Percentiles rank a stretch among this genome's conserved stretches.
These are phyloP conservation scores for Helicoverpa zea DNA, from an alignment of 1,140 invertebrate species.

Conservation along the genomic window DNA sequence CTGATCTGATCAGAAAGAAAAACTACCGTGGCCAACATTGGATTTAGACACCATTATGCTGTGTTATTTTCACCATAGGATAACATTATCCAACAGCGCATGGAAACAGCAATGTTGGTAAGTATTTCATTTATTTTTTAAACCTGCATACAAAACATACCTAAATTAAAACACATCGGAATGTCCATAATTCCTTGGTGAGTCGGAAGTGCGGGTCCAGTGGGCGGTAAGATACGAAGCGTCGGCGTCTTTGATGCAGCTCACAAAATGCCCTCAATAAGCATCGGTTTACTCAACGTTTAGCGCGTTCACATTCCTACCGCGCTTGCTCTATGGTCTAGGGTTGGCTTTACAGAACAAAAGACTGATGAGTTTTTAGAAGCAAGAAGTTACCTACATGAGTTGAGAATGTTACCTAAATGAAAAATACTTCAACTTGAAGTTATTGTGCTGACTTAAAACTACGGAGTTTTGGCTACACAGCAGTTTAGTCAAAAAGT, in stretches of 20 bases:
- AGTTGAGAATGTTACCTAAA: background rate
- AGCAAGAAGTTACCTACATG: too few species aligned
- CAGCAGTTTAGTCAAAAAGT: too few species aligned
- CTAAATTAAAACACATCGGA: background rate
- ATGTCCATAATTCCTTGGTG: slow-evolving; percentile 20
- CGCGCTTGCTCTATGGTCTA: slow-evolving; percentile 54
- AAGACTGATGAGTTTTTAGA: background rate
- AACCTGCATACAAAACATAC: background rate
- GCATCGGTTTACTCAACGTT: slow-evolving; percentile 75
- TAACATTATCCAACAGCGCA: too few species aligned
- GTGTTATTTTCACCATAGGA: too few species aligned
- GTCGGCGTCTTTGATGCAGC: slow-evolving; percentile 72
- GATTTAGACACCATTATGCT: too few species aligned
- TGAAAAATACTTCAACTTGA: background rate
- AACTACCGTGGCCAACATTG: too few species aligned
- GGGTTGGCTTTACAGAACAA: slow-evolving; percentile 37
- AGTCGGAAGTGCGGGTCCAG: slow-evolving; percentile 39
- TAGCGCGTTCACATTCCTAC: slow-evolving; percentile 76
- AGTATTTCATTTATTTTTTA: background rate
- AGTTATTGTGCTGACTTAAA: too few species aligned
- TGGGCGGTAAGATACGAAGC: slow-evolving; percentile 58
- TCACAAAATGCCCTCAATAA: slow-evolving; percentile 79
- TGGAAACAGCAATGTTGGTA: too few species aligned
- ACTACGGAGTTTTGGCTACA: too few species aligned
- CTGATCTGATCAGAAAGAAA: too few species aligned